A percentile compares a stretch with the other conserved stretches of the same genome.
Conservation (phyloP, 2,888 invertebrate genomes). For the Cephus pulcher region DNA sequence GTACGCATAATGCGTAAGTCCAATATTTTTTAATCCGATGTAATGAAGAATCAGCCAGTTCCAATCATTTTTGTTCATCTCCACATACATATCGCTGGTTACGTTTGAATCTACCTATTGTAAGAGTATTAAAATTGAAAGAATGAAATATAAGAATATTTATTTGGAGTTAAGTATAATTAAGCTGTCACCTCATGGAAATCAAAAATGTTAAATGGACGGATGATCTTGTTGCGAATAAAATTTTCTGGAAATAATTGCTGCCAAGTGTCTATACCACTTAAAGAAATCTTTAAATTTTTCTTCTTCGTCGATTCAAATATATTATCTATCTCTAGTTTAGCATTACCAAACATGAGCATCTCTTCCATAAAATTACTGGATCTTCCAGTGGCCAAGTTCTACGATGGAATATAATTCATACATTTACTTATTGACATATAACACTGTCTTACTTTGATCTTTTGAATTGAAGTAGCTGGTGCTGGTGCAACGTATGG, state of each 20-base stretch:
- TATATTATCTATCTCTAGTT: not conserved
- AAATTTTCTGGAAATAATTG: slow-evolving; percentile 14
- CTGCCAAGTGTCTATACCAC: slow-evolving; percentile 7
- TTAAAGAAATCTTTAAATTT: slow-evolving; percentile 3
- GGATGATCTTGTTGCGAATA: not conserved
- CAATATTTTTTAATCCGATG: slow-evolving; percentile 1
- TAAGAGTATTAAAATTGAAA: not conserved
- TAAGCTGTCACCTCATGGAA: not conserved
- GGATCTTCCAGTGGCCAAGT: not conserved
- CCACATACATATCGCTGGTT: not conserved
- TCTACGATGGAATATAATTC: not conserved
- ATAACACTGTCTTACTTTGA: slow-evolving; percentile 11
- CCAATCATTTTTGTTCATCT: slow-evolving; percentile 11
- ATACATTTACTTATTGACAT: not conserved
- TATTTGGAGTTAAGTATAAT: no score
- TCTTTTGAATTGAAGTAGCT: slow-evolving; percentile 7
- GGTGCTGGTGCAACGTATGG: slow-evolving; percentile 1
- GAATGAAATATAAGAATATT: not conserved
- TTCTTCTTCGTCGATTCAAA: slow-evolving; percentile 1
- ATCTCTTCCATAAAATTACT: not conserved
- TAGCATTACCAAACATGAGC: not conserved
- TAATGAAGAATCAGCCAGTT: slow-evolving; percentile 16
- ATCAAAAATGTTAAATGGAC: not conserved
- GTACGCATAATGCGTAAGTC: not conserved
- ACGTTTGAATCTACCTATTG: slow-evolving; percentile 2